phyloP scores from a whole-genome alignment of 2,888 invertebrate genomes.

The Orthosia incerta region DNA sequence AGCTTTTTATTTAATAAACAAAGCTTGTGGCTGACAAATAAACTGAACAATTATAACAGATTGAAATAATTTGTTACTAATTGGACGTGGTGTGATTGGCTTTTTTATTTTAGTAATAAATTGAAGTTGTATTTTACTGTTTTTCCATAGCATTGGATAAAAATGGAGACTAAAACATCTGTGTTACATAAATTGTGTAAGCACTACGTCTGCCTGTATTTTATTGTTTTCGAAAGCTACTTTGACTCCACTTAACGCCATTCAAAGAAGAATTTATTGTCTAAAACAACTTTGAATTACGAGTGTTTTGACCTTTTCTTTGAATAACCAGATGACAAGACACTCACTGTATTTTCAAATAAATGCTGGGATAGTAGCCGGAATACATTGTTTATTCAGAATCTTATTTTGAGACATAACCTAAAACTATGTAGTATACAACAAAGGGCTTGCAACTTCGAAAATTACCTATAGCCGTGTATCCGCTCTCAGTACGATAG shows the following conservation, averaged over 20 bases:
- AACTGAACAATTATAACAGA: background rate
- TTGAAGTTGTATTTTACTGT: background rate
- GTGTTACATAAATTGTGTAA: too few species aligned
- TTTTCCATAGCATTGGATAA: background rate
- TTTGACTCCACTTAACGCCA: background rate
- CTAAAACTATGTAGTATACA: background rate
- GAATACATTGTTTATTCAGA: background rate
- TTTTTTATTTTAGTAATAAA: background rate
- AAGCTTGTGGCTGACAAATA: background rate
- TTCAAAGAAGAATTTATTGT: background rate
- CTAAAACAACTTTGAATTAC: background rate
- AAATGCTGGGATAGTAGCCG: too few species aligned
- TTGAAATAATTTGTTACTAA: slow-evolving; percentile 3
- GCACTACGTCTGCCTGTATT: background rate
- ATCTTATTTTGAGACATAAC: background rate
- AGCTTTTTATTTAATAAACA: slow-evolving; percentile 12
- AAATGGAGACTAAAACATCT: background rate
- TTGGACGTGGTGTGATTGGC: background rate
- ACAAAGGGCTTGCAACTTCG: background rate
- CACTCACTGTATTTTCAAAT: too few species aligned
- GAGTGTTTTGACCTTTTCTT: background rate
- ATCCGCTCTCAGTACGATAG: background rate
- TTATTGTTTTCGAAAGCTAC: background rate
- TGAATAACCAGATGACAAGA: background rate
- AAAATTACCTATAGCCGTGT: background rate